Conservation (phyloP, 1,140 invertebrate species). For the Heliothis virescens region DNA sequence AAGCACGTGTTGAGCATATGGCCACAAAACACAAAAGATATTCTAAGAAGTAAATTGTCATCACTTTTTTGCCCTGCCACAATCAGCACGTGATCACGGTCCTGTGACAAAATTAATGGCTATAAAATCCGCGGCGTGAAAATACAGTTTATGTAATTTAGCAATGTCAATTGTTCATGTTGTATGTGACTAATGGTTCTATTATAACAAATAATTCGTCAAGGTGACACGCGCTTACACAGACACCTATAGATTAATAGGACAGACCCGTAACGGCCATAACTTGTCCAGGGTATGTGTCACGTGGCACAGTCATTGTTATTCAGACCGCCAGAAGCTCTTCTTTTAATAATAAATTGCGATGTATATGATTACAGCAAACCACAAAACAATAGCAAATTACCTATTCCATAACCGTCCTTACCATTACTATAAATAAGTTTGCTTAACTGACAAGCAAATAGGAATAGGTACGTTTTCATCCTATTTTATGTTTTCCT, state of each 20-base stretch:
- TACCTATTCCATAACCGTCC: too few relatives aligned
- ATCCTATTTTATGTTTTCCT: too few relatives aligned
- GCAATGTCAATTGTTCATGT: conserved; percentile 5
- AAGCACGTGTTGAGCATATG: conserved; percentile 13
- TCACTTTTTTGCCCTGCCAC: background rate
- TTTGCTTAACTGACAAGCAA: too few relatives aligned
- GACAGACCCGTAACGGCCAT: background rate
- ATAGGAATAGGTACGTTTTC: too few relatives aligned
- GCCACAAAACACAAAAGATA: background rate
- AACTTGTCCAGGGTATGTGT: background rate
- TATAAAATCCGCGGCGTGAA: background rate
- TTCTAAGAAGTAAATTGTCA: background rate
- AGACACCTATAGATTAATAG: background rate
- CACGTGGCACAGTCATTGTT: background rate
- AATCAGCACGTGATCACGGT: background rate
- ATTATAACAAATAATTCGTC: conserved; percentile 30
- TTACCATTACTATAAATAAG: too few relatives aligned
- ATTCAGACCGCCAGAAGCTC: background rate
- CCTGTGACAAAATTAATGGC: too few relatives aligned
- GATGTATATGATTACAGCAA: background rate
- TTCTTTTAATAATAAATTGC: background rate
- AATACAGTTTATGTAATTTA: background rate
- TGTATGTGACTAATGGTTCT: conserved; percentile 11
- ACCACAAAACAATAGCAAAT: background rate
- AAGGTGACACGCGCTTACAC: conserved; percentile 14